These are phyloP conservation scores for Melinaea marsaeus DNA, from an alignment of 2,888 invertebrate genomes.

Conservation along the genomic window DNA sequence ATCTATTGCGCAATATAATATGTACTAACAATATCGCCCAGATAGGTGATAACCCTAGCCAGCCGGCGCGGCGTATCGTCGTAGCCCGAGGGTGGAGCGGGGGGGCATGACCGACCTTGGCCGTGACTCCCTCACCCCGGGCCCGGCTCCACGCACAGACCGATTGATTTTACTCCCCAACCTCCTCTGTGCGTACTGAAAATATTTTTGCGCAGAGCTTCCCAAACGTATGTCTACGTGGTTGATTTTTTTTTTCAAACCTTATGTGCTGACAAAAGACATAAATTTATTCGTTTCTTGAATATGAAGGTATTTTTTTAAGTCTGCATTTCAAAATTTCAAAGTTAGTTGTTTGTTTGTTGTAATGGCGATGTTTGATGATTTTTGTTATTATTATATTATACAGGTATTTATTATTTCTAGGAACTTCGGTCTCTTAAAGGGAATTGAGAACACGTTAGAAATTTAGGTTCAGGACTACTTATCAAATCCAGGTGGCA, in stretches of 20 bases:
- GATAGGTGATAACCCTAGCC: conserved; percentile 24
- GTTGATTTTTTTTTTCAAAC: conserved; percentile 10
- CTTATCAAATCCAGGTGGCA: too few relatives aligned
- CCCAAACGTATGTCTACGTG: conserved; percentile 10
- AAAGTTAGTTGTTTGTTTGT: too few relatives aligned
- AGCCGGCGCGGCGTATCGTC: conserved; percentile 29
- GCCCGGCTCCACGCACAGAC: conserved; percentile 50
- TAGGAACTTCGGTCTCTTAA: too few relatives aligned
- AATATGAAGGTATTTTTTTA: neutral
- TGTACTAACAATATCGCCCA: conserved; percentile 4
- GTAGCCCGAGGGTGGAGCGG: conserved; percentile 40
- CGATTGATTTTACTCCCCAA: conserved; percentile 59
- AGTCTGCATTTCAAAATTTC: too few relatives aligned
- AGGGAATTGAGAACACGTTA: too few relatives aligned
- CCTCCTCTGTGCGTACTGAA: conserved; percentile 36
- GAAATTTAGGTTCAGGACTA: too few relatives aligned
- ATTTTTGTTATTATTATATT: too few relatives aligned
- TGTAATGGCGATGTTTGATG: too few relatives aligned
- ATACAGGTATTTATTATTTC: too few relatives aligned
- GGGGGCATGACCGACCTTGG: conserved; percentile 67
- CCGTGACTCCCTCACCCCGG: conserved; percentile 68
- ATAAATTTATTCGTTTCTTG: neutral
- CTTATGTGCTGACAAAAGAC: neutral
- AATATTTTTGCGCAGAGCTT: conserved; percentile 36
- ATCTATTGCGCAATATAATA: conserved; percentile 5